phyloP scores from a whole-genome alignment of 92 coral and sea anemone species.

The Palythoa heliodiscus region DNA sequence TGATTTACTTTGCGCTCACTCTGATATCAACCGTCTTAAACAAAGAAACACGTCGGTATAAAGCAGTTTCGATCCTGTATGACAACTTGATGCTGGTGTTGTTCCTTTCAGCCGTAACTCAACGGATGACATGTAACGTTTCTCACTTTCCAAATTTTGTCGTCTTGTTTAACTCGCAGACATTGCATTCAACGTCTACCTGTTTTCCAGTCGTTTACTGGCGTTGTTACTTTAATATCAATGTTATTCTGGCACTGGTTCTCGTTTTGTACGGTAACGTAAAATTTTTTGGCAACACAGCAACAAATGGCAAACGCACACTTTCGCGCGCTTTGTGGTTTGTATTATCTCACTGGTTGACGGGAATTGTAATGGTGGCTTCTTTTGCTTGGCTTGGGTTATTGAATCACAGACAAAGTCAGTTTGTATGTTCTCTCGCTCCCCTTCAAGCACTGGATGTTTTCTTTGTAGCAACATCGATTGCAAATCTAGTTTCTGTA shows the following conservation, averaged over 20 bases:
- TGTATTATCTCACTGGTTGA: constrained; percentile 1
- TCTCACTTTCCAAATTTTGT: not conserved
- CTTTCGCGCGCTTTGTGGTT: constrained; percentile 15
- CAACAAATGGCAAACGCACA: not conserved
- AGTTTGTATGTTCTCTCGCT: not conserved
- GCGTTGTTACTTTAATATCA: constrained; percentile 7
- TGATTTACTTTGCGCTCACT: constrained; percentile 34
- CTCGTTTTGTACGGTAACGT: constrained; percentile 15
- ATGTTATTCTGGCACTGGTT: constrained; percentile 8
- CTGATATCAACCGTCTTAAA: constrained; percentile 17
- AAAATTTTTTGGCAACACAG: not conserved
- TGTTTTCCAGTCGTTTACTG: not conserved
- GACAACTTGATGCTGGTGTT: constrained; percentile 23
- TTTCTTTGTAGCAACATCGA: not conserved
- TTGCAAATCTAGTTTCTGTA: constrained; percentile 22
- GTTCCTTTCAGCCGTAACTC: constrained; percentile 6
- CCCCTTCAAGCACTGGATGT: constrained; percentile 2
- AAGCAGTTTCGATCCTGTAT: constrained; percentile 25
- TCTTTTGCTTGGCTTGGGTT: constrained; percentile 2
- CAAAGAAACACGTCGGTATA: constrained; percentile 40
- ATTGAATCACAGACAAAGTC: not conserved
- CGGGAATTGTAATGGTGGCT: not conserved
- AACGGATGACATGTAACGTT: not conserved
- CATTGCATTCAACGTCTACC: not conserved
- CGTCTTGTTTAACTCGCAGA: not conserved